These are phyloP conservation scores for Palythoa caribaeorum DNA, from an alignment of 92 coral and sea anemone species.

Conservation along the genomic window DNA sequence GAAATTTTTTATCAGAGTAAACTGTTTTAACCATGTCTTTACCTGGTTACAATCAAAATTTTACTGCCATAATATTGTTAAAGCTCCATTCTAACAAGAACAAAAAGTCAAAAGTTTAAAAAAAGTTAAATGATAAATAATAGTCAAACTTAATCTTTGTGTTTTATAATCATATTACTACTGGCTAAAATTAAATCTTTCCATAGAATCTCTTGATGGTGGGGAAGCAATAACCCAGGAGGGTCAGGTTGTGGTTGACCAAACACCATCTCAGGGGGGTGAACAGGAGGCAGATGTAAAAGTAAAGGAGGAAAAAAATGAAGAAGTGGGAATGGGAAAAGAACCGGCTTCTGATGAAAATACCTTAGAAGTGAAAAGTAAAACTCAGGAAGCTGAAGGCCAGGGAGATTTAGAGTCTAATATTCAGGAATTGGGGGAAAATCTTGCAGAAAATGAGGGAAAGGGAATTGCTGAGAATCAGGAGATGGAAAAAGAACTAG, in stretches of 20 bases:
- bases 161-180: too few relatives aligned
- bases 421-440: conserved; percentile 23
- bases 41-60: too few relatives aligned
- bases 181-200: conserved; percentile 15
- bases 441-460: conserved; percentile 8
- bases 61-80: too few relatives aligned
- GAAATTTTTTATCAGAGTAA: too few relatives aligned
- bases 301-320: conserved; percentile 14
- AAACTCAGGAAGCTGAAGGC: conserved; percentile 24
- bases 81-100: too few relatives aligned
- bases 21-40: too few relatives aligned
- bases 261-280: conserved; percentile 44
- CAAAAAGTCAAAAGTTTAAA: too few relatives aligned
- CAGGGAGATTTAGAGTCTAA: conserved; percentile 24
- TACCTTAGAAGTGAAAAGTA: conserved; percentile 22
- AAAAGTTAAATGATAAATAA: too few relatives aligned
- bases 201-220: conserved; percentile 14
- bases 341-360: conserved; percentile 50
- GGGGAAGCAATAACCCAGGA: conserved; percentile 9
- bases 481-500: conserved; percentile 20
- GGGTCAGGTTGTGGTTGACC: conserved; percentile 35
- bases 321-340: conserved; percentile 15
- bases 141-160: too few relatives aligned
- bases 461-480: conserved; percentile 13
- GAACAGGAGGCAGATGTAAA: conserved; percentile 48